phyloP scores from a whole-genome alignment of 23 tunicate genomes.

The Ascidia mentula region DNA sequence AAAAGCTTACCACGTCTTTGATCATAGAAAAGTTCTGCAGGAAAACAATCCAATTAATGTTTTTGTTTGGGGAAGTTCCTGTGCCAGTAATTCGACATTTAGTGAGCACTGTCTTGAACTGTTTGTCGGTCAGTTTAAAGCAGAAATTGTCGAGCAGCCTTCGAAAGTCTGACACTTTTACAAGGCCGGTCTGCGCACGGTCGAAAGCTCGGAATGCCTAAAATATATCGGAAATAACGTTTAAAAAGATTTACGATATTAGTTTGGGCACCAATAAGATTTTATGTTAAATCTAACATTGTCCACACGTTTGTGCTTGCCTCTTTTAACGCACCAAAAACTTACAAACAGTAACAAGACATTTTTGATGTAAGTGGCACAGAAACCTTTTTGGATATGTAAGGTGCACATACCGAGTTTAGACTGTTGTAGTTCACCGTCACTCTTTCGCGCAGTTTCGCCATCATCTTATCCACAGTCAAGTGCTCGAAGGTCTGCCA shows the following conservation, averaged over 20 bases:
- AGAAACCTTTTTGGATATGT: neutral
- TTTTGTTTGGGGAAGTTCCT: slow-evolving; percentile 28
- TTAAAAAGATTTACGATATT: too few species aligned
- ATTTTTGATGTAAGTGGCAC: neutral
- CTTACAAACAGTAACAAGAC: neutral
- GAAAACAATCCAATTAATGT: slow-evolving; percentile 88
- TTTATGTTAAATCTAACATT: too few species aligned
- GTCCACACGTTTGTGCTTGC: too few species aligned
- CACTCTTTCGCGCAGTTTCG: slow-evolving; percentile 68
- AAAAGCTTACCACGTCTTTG: slow-evolving; percentile 58
- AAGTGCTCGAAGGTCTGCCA: slow-evolving; percentile 60
- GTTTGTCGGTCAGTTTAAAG: slow-evolving; percentile 77
- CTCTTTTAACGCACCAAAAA: neutral
- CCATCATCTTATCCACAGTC: slow-evolving; percentile 61
- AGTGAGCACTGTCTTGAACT: slow-evolving; percentile 58
- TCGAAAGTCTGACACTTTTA: slow-evolving; percentile 80
- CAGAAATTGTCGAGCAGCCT: slow-evolving; percentile 84
- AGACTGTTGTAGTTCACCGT: slow-evolving; percentile 73
- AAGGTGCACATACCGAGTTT: slow-evolving; percentile 83
- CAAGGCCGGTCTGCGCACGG: slow-evolving; percentile 62
- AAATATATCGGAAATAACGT: too few species aligned
- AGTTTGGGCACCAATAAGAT: too few species aligned
- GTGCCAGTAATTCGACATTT: slow-evolving; percentile 63
- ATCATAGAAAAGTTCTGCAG: slow-evolving; percentile 72
- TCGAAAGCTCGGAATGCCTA: slow-evolving; percentile 88